Base-by-base conservation (phyloP, 1,140 invertebrate species). In the Apis dorsata region DNA sequence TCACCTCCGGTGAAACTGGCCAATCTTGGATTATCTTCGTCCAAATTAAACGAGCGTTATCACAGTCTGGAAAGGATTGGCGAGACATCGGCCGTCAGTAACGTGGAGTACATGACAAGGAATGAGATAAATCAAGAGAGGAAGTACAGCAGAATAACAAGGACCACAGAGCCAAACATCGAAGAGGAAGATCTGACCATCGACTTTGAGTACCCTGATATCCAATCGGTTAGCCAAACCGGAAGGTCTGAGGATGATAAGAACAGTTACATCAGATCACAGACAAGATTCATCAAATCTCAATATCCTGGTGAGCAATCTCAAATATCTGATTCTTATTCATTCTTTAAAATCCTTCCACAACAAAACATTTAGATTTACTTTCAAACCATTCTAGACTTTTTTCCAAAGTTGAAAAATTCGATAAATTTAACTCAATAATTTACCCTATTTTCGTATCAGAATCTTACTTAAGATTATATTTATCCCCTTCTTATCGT, bases 1-100 rank as follows among this genome's bases (percentile, higher is more conserved):
- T 79, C 93, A 59, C 89, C 94, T 0, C 90, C 94, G 0, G 93
- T 92, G 28, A 95, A 95, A 88, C 92, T 97, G 10, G 95, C 96
- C 1, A 96, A 96, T 81, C 93, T 97, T 65, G 97, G 97, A 0
- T 92, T 98, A 13, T 98, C 97, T 9, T 97, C 97, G n/a, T 96
- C 95, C 9, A 95, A 97, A 79, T 93, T 98, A 9, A 98, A 98
- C 89, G 97, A 98, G 76, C 94, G 97, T 7, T 98, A 98, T 89
- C 97, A 97, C 87, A 98, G 97, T 15, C 96, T 97, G 28, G 97
- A 98, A 72, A 95, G 95, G 95, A 91, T 95, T 95, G 87, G 95
- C 92, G 74, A 96, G 94, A 55, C 94, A 0, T 91, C 94, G 1
- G 93, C 94, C 0, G 93, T 93, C 8, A 92, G 90, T 11, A 95